phyloP scores from a whole-genome alignment of 2,888 invertebrate species.

The Timandra comae region DNA sequence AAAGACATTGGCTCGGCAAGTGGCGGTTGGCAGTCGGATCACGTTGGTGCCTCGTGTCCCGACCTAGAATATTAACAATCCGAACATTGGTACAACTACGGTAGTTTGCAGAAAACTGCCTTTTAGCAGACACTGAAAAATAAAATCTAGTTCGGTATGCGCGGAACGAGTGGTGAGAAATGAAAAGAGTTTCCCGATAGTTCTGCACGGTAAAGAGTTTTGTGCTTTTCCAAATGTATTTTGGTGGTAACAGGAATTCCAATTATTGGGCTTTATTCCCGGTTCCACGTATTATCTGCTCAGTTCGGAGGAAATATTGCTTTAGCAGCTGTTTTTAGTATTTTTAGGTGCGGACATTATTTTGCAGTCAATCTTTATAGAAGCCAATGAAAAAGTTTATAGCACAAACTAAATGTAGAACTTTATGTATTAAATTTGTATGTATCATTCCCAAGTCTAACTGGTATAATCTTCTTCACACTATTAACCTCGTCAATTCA shows the following conservation, averaged over 20 bases:
- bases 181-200: constrained; percentile 28
- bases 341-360: no score
- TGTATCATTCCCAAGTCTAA: no score
- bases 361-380: no score
- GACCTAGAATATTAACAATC: constrained; percentile 51
- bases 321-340: no score
- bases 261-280: constrained; percentile 4
- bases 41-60: constrained; percentile 29
- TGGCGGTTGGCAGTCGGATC: constrained; percentile 25
- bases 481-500: no score
- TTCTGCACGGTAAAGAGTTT: constrained; percentile 25
- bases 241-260: constrained; percentile 12
- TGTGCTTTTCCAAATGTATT: constrained; percentile 16
- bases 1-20: constrained; percentile 55
- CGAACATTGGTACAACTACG: constrained; percentile 22
- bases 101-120: constrained; percentile 47
- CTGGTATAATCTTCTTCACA: no score
- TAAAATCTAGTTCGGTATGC: constrained; percentile 36
- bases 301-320: no score
- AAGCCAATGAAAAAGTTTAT: no score
- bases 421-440: no score
- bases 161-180: constrained; percentile 25
- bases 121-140: constrained; percentile 51
- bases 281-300: no score
- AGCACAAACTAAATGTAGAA: no score